Percentiles rank a stretch among this genome's conserved stretches.
phyloP scores from a whole-genome alignment of 1,140 invertebrate genomes.

The Drosophila tani region DNA sequence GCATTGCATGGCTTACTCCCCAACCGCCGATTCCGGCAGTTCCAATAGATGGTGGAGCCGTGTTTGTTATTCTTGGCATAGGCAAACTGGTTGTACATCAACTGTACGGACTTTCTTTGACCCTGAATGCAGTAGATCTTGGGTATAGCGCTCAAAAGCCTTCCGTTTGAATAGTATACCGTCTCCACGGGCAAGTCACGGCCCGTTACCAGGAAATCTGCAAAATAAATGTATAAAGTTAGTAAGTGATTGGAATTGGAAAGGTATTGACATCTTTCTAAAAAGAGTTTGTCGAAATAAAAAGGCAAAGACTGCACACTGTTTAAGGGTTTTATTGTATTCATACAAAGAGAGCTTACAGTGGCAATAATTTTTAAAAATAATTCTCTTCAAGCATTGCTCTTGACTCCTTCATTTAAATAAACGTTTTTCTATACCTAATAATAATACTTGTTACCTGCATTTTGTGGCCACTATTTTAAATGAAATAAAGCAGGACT shows the following conservation, averaged over 20 bases:
- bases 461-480: too few species aligned
- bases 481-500: too few species aligned
- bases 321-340: slow-evolving; percentile 2
- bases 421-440: neutral
- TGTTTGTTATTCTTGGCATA: slow-evolving; percentile 70
- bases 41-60: slow-evolving; percentile 75
- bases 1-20: slow-evolving; percentile 64
- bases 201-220: slow-evolving; percentile 10
- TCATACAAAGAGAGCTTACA: neutral
- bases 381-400: neutral
- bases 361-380: neutral
- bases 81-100: slow-evolving; percentile 59
- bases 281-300: slow-evolving; percentile 3
- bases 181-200: slow-evolving; percentile 27
- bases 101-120: slow-evolving; percentile 66
- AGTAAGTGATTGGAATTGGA: neutral
- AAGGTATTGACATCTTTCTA: neutral
- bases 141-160: neutral
- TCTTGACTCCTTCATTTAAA: neutral
- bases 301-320: slow-evolving; percentile 3
- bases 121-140: slow-evolving; percentile 61
- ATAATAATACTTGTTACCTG: too few species aligned
- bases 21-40: slow-evolving; percentile 62
- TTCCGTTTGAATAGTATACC: slow-evolving; percentile 25
- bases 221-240: slow-evolving; percentile 17